Evolutionary conservation across 1,140 invertebrate species (phyloP).

Genomic region (Drosophila novamexicana): DNA sequence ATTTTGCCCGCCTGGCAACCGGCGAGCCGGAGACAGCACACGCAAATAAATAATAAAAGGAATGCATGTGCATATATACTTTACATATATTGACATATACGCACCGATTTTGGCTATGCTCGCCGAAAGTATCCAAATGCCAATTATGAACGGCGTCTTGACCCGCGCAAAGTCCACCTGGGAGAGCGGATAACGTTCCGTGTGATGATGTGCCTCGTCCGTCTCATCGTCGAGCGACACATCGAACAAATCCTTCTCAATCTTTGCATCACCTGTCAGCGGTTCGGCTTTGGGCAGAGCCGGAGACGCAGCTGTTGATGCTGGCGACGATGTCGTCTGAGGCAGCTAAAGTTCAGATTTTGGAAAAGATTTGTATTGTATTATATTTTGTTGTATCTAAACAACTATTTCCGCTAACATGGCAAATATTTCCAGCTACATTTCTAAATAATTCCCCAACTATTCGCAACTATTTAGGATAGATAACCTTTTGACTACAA

Average conservation of each 20-base stretch:
- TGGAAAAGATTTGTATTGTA: too few relatives aligned
- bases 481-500: too few relatives aligned
- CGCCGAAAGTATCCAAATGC: constrained; percentile 97
- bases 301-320: constrained; percentile 4
- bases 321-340: constrained; percentile 11
- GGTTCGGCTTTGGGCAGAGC: constrained; percentile 37
- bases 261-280: constrained; percentile 18
- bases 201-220: constrained; percentile 48
- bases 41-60: too few relatives aligned
- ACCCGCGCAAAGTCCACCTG: constrained; percentile 94
- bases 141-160: constrained; percentile 96
- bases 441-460: too few relatives aligned
- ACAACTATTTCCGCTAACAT: too few relatives aligned
- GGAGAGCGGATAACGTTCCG: constrained; percentile 89
- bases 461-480: too few relatives aligned
- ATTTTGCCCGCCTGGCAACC: constrained; percentile 63
- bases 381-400: too few relatives aligned
- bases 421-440: too few relatives aligned
- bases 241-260: constrained; percentile 28
- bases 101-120: constrained; percentile 98
- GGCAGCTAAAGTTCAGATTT: constrained; percentile 35
- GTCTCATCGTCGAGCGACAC: constrained; percentile 33
- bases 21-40: background rate
- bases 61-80: background rate
- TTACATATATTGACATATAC: constrained; percentile 68